These are phyloP conservation scores for Pteropus alecto DNA, from an alignment of 2,113 vertebrate genomes.

Conservation along the genomic window DNA sequence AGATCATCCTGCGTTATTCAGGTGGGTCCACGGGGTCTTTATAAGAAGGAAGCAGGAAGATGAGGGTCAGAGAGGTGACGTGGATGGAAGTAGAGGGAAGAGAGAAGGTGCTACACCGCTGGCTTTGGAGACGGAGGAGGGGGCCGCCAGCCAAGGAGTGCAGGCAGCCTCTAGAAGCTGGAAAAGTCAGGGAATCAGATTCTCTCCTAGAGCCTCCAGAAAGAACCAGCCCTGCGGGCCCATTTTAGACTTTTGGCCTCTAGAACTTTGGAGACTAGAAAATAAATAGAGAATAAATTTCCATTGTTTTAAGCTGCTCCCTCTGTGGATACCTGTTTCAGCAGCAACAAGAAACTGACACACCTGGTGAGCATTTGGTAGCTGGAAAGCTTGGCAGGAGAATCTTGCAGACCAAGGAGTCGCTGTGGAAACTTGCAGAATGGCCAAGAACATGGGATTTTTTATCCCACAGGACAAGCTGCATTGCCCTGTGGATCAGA, in stretches of 20 bases:
- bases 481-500: neutral
- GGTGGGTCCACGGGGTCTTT: neutral
- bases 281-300: neutral
- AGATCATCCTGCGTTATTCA: neutral
- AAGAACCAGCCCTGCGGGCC: neutral
- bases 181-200: neutral
- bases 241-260: neutral
- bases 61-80: neutral
- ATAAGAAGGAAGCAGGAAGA: neutral
- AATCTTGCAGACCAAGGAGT: neutral
- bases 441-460: neutral
- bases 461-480: neutral
- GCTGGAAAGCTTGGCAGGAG: neutral
- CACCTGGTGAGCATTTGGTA: neutral
- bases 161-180: neutral
- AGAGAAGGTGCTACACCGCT: accelerated
- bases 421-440: neutral
- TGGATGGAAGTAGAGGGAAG: neutral
- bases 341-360: neutral
- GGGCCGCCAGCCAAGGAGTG: neutral
- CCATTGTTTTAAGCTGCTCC: neutral
- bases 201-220: neutral
- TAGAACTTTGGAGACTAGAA: neutral
- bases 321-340: neutral
- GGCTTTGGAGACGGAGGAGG: neutral